Evolutionary conservation across 1,140 invertebrate genomes (phyloP), one percentile per base, ranked within the genome.

Genomic region (Saccostrea cuccullata): DNA sequence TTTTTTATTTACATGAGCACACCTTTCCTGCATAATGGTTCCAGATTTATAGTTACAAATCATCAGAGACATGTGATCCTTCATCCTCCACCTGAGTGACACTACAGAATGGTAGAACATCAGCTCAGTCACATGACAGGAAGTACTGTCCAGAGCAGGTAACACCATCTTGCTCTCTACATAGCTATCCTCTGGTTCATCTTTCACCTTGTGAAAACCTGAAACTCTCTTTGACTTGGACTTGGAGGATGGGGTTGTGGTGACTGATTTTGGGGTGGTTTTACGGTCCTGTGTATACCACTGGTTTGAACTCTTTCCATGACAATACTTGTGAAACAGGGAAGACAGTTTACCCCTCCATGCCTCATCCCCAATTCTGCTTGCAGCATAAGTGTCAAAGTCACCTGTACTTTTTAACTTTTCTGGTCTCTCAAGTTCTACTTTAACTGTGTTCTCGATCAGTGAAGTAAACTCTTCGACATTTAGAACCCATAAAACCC

Each of bases 261-360:
- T 77, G 26, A 77, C 26, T 30, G 26, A 64, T 13, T 55, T 82
- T 82, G 73, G 55, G 82, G 36, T 47, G n/a, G 77, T 17, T 30
- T 60, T 87, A 85, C 30, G 73, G 40, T 67, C 55, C 15, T 64
- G 36, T 86, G 55, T 88, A 84, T 23, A 87, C 87, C 77, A 60
- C 55, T 86, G 83, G 56, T 23, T 77, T 73, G 20, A 60, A 6
- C 17, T 58, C 23, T 83, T 82, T 84, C 6, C 60, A 83, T 84
- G 55, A 55, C 23, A 60, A 36, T 86, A 26, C 30, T 83, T 36
- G 3, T 88, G 15, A 86, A 91, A 88, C 20, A 91, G 86, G 12
- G 67, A 82, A 2, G 90, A 64, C 11, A 92, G 87, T 88, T 92
- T 90, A 40, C 89, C 88, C 58, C 89, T 90, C 91, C 92, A 93